These are phyloP conservation scores for Meta bourneti DNA, from an alignment of 2,888 invertebrate genomes.

Conservation along the genomic window DNA sequence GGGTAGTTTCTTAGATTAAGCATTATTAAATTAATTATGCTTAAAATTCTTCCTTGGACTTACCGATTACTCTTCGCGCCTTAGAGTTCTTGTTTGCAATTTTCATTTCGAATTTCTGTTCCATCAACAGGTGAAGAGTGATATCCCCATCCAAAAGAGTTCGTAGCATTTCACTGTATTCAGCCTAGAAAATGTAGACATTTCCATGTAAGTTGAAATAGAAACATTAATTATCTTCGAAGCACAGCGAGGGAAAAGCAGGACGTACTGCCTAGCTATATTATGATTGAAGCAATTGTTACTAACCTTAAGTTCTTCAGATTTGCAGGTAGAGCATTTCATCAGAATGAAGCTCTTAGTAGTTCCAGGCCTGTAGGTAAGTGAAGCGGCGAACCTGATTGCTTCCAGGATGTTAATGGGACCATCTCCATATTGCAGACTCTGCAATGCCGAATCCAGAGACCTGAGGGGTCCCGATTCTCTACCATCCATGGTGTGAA, in stretches of 20 bases:
- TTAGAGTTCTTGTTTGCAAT: constrained; percentile 83
- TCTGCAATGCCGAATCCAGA: constrained; percentile 86
- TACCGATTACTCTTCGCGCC: constrained; percentile 73
- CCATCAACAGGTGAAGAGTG: constrained; percentile 87
- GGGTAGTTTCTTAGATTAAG: too few species aligned
- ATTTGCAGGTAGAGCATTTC: constrained; percentile 80
- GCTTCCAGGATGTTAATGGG: constrained; percentile 78
- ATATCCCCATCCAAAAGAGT: constrained; percentile 90
- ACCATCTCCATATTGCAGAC: constrained; percentile 85
- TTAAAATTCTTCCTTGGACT: not conserved
- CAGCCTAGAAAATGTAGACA: constrained; percentile 79
- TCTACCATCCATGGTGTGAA: constrained; percentile 87
- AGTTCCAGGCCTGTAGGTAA: constrained; percentile 82
- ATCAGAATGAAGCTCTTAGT: constrained; percentile 82
- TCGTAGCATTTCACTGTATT: constrained; percentile 91
- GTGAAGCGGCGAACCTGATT: constrained; percentile 79
- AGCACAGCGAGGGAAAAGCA: not conserved
- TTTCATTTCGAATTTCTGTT: constrained; percentile 85
- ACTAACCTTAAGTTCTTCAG: constrained; percentile 77
- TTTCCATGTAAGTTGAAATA: not conserved
- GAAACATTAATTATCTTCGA: not conserved
- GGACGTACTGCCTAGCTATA: not conserved
- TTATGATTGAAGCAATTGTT: not conserved
- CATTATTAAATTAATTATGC: too few species aligned
- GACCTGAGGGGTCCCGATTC: constrained; percentile 84